These are phyloP conservation scores for Eilema griseolum DNA, from an alignment of 2,888 invertebrate genomes.

Conservation along the genomic window DNA sequence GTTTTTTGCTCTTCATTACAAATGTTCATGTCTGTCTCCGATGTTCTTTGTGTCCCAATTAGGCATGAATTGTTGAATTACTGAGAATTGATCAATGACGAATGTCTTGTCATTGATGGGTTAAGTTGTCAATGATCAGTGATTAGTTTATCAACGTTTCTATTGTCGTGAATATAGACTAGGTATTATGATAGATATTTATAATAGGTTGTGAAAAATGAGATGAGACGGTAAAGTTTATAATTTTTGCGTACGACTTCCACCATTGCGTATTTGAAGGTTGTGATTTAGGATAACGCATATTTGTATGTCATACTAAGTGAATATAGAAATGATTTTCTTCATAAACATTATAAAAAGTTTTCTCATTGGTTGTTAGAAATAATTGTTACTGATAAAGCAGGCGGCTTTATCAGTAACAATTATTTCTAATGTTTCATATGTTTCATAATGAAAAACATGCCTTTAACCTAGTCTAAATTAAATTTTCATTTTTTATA, in stretches of 20 bases:
- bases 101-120: constrained; percentile 20
- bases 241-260: no score
- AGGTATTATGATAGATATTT: background rate
- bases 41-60: constrained; percentile 30
- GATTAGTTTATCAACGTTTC: constrained; percentile 23
- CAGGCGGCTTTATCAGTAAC: no score
- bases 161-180: constrained; percentile 6
- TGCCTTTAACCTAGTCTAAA: no score
- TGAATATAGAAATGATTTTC: background rate
- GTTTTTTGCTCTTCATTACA: constrained; percentile 44
- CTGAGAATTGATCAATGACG: constrained; percentile 25
- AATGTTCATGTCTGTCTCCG: constrained; percentile 21
- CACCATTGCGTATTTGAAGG: no score
- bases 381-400: no score
- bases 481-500: no score
- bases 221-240: background rate
- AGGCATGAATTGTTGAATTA: constrained; percentile 42
- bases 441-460: no score
- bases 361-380: background rate
- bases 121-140: constrained; percentile 22
- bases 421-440: no score
- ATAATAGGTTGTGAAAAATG: background rate
- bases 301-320: background rate
- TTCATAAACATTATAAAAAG: no score
- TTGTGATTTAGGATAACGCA: background rate